Base-by-base conservation (phyloP, 2,888 invertebrate species). In the Chrysolina oricalcia region DNA sequence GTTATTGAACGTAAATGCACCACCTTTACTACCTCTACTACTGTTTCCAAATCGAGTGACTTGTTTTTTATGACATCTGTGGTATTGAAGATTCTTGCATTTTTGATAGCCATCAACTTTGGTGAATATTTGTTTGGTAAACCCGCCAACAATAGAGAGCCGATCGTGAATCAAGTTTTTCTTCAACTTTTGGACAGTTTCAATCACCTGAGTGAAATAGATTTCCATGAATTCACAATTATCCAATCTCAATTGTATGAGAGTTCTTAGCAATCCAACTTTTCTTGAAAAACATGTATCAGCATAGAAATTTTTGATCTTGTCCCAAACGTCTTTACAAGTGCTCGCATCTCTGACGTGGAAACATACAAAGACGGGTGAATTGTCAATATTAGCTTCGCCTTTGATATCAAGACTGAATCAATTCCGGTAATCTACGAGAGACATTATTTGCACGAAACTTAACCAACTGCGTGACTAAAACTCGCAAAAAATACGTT, bases 31-130 rank as follows among this genome's bases (percentile, higher is more conserved):
- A 19, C 48, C 27, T 21, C 46, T 46, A 48, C 11, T 19, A 46
- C n/a, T n/a, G n/a, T n/a, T n/a, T n/a, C n/a, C n/a, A n/a, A n/a
- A n/a, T n/a, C n/a, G n/a, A n/a, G n/a, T n/a, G n/a, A n/a, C n/a
- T n/a, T n/a, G n/a, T n/a, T n/a, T n/a, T n/a, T n/a, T 11, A 85
- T 84, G 8, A 72, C 11, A 80, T 85, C 83, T n/a, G 82, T 75
- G 6, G 81, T 83, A 11, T 83, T 81, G 10, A 17, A 15, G 10
- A 82, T 79, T 15, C 83, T 81, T 11, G 82, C 78, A 76, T 82
- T 80, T 73, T 84, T 81, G 15, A 83, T 82, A 15, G 78, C 83
- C 78, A 82, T 81, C 23, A 82, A 81, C 83, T 81, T 81, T 13
- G 81, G 79, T 17, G 35, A 56, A 70, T 53, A 82, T 68, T 76